Base-by-base conservation (phyloP, 1,140 invertebrate genomes). In the Rhyacophila brunnea region DNA sequence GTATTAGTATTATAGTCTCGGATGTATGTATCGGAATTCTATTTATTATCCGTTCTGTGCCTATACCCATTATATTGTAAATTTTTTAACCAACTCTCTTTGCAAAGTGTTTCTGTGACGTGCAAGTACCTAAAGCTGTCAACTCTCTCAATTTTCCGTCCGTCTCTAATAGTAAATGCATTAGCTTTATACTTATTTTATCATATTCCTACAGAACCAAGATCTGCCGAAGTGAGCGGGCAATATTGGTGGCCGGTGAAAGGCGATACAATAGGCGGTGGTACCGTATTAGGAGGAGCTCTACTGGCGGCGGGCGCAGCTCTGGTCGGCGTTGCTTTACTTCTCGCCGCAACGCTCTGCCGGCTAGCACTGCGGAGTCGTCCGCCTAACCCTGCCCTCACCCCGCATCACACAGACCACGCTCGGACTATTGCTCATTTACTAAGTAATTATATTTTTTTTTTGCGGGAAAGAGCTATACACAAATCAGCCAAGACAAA, bases 171-270 rank as follows among this genome's bases (percentile, higher is more conserved):
- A n/a, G n/a, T n/a, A n/a, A n/a, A n/a, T n/a, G n/a, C n/a, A n/a
- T n/a, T n/a, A n/a, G n/a, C n/a, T n/a, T n/a, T n/a, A n/a, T n/a
- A n/a, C n/a, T n/a, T n/a, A n/a, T n/a, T n/a, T n/a, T n/a, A n/a
- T n/a, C n/a, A n/a, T n/a, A n/a, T n/a, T n/a, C n/a, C n/a, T n/a
- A 13, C 11, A 40, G 23, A 28, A 28, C 3, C 23, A 28, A 9
- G 23, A 28, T 9, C 23, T 28, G 9, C 23, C 9, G 40, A 54
- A 35, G 42, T 32, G 4, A 20, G 40, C 2, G n/a, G 49, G 42
- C 51, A 57, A 35, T 65, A 52, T 44, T 65, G 62, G 62, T 65
- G 62, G 62, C 62, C 58, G 10, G 14, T 54, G 42, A 32, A 58
- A 7, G 46, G 55, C 1, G 2, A 28, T 15, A 49, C 35, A 11